These are phyloP conservation scores for Capitulum mitella DNA, from an alignment of 2,888 invertebrate genomes.

Conservation along the genomic window DNA sequence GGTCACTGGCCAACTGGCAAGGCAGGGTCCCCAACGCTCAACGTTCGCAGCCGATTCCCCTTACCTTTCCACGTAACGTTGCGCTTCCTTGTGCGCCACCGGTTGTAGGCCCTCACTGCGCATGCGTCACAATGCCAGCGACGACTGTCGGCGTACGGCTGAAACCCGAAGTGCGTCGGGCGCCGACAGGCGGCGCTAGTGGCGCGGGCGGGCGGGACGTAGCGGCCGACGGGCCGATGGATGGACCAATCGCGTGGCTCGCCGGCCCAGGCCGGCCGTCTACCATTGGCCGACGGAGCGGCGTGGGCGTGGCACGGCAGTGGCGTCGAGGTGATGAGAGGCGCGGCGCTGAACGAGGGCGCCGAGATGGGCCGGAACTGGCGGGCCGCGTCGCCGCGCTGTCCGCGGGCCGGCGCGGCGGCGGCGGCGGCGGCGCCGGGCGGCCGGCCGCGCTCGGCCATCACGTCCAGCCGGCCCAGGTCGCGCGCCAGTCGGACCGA, in stretches of 20 bases:
- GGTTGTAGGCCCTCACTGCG: not conserved
- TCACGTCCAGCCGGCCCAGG: not conserved
- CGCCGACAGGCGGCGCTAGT: constrained; percentile 10
- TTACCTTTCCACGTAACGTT: constrained; percentile 13
- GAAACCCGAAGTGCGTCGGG: not conserved
- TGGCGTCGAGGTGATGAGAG: not conserved
- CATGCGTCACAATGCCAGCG: constrained; percentile 18
- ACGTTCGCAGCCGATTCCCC: too few species aligned
- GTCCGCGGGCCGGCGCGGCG: not conserved
- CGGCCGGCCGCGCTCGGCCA: not conserved
- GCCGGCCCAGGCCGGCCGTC: constrained; percentile 40
- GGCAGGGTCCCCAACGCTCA: too few species aligned
- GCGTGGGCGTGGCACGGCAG: not conserved
- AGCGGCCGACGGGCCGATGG: constrained; percentile 67
- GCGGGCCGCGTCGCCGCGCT: not conserved
- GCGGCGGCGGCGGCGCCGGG: not conserved
- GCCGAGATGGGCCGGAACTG: not conserved
- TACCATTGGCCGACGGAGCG: not conserved
- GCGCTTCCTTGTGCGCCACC: not conserved
- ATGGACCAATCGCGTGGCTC: constrained; percentile 64
- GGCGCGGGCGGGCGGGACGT: constrained; percentile 55
- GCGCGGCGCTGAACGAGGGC: not conserved
- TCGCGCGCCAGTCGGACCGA: not conserved
- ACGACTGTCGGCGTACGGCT: constrained; percentile 1
- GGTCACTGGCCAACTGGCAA: too few species aligned